Evolutionary conservation across 2,797 vertebrate genomes (phyloP).

Genomic region (Otus scops): DNA sequence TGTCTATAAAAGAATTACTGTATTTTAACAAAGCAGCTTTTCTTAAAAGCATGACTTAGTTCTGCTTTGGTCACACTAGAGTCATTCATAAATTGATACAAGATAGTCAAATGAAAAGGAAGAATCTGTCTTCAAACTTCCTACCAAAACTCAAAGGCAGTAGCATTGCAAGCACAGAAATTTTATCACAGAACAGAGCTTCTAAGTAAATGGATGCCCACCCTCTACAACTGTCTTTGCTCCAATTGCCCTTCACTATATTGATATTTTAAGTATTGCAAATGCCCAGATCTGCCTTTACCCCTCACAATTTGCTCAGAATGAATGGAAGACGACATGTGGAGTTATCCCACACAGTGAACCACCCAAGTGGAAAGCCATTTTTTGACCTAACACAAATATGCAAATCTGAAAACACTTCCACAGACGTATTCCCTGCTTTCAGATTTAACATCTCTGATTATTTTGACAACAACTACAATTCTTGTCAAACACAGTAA

Average conservation of each 20-base stretch:
- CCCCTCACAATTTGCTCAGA: fast-evolving
- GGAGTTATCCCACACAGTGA: background rate
- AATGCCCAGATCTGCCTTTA: background rate
- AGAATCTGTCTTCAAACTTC: background rate
- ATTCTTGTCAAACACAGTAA: background rate
- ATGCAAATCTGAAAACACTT: background rate
- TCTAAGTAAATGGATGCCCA: background rate
- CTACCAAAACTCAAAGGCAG: background rate
- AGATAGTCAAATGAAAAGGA: background rate
- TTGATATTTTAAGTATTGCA: background rate
- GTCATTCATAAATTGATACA: background rate
- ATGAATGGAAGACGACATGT: background rate
- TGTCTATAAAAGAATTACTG: background rate
- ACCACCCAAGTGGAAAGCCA: background rate
- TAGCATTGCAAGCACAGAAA: background rate
- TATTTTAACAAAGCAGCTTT: slow-evolving; percentile 1
- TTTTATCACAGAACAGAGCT: background rate
- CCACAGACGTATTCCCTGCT: background rate
- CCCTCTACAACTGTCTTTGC: background rate
- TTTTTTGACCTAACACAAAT: background rate
- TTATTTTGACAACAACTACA: background rate
- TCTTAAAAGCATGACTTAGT: background rate
- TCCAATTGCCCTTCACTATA: background rate
- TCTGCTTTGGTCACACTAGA: background rate
- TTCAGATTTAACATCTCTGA: background rate